Evolutionary conservation across 2,888 invertebrate species (phyloP).

Genomic region (Tholera decimalis): DNA sequence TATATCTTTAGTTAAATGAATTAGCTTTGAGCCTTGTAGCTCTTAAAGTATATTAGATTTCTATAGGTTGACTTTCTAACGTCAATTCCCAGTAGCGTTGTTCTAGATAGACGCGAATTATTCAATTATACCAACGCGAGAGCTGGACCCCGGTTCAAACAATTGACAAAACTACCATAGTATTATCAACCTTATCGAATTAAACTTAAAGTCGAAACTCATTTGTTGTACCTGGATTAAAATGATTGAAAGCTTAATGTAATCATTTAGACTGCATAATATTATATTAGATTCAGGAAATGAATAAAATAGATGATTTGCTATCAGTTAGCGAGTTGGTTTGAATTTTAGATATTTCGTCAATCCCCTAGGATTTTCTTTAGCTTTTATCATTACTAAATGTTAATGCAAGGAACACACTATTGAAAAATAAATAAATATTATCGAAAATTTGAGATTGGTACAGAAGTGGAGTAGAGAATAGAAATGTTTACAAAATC

Average conservation of each 20-base stretch:
- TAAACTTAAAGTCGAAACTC: not conserved
- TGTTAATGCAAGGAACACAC: not conserved
- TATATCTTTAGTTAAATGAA: too few relatives aligned
- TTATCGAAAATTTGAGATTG: too few relatives aligned
- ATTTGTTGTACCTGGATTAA: not conserved
- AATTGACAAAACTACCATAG: slow-evolving; percentile 36
- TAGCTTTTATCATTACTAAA: too few relatives aligned
- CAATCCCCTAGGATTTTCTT: slow-evolving; percentile 16
- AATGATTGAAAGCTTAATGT: slow-evolving; percentile 52
- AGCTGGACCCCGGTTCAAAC: slow-evolving; percentile 46
- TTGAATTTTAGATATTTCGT: slow-evolving; percentile 16
- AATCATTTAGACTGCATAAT: slow-evolving; percentile 46
- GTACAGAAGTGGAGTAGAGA: too few relatives aligned
- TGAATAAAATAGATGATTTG: slow-evolving; percentile 53
- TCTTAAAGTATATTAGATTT: slow-evolving; percentile 24
- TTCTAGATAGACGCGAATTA: slow-evolving; percentile 69
- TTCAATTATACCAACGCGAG: slow-evolving; percentile 65
- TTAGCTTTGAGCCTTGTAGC: not conserved
- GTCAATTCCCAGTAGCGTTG: slow-evolving; percentile 64
- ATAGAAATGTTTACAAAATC: too few relatives aligned
- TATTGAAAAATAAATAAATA: not conserved
- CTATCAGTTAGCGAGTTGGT: slow-evolving; percentile 31
- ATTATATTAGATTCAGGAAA: slow-evolving; percentile 56
- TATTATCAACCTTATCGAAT: slow-evolving; percentile 12
- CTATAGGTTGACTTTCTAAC: slow-evolving; percentile 32